Evolutionary conservation across 2,113 vertebrate genomes (phyloP).

Genomic region (Phyllostomus hastatus): DNA sequence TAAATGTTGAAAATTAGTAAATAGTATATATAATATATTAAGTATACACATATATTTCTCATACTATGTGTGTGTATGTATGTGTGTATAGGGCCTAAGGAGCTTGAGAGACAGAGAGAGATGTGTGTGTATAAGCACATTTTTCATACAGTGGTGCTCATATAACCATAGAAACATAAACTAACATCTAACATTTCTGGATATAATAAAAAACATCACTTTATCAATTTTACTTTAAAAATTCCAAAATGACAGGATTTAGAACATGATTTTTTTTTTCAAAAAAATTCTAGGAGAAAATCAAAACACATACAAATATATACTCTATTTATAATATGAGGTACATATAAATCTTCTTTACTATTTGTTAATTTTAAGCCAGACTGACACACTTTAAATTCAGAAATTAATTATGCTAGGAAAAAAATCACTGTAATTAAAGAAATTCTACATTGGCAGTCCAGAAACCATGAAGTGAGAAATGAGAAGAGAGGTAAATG

Average conservation of each 20-base stretch:
- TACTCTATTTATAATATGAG: neutral
- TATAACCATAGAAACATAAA: neutral
- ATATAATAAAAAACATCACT: neutral
- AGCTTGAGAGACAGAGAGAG: neutral
- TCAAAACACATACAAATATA: neutral
- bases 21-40: neutral
- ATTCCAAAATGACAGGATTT: neutral
- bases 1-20: neutral
- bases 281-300: neutral
- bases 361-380: neutral
- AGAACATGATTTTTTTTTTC: neutral
- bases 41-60: neutral
- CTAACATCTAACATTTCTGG: neutral
- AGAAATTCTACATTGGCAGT: neutral
- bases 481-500: neutral
- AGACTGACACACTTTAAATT: neutral
- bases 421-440: neutral
- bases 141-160: neutral
- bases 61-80: neutral
- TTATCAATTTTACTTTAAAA: neutral
- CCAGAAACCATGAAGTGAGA: neutral
- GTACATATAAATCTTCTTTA: neutral
- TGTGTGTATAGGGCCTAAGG: neutral
- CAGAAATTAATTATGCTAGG: neutral
- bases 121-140: neutral